phyloP scores from a whole-genome alignment of 2,797 vertebrate species.

The Macropodus opercularis region DNA sequence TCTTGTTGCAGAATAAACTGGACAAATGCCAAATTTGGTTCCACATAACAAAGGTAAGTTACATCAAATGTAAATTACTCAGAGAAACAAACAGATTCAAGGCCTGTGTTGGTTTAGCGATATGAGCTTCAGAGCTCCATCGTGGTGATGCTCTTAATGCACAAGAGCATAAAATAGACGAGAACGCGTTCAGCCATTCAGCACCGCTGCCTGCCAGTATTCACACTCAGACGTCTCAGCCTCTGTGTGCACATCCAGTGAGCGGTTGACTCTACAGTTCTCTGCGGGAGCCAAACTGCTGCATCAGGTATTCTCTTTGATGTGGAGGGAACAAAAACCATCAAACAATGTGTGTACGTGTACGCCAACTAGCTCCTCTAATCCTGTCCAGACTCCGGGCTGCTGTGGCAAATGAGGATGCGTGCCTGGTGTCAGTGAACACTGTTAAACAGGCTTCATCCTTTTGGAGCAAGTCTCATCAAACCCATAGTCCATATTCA shows the following conservation, averaged over 20 bases:
- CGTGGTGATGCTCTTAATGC: too few relatives aligned
- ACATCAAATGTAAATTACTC: too few relatives aligned
- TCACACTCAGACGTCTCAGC: constrained; percentile 19
- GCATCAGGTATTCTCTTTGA: constrained; percentile 71
- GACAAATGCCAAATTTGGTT: background rate
- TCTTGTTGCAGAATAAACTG: constrained; percentile 4
- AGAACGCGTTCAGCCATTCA: too few relatives aligned
- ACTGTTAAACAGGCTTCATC: constrained; percentile 5
- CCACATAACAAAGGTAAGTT: background rate
- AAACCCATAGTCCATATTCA: background rate
- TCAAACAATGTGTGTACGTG: constrained; percentile 30
- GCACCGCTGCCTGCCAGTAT: background rate
- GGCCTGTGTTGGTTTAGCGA: background rate
- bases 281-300: constrained; percentile 62
- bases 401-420: constrained; percentile 12
- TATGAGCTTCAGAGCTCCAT: too few relatives aligned
- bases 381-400: constrained; percentile 36
- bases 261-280: constrained; percentile 54
- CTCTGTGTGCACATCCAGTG: constrained; percentile 25
- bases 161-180: background rate
- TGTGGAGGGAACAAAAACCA: constrained; percentile 57
- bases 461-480: background rate
- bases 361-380: constrained; percentile 23
- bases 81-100: background rate
- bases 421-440: constrained; percentile 22